phyloP scores from a whole-genome alignment of 2,797 vertebrate genomes.

The Petrocephalus sullivani region DNA sequence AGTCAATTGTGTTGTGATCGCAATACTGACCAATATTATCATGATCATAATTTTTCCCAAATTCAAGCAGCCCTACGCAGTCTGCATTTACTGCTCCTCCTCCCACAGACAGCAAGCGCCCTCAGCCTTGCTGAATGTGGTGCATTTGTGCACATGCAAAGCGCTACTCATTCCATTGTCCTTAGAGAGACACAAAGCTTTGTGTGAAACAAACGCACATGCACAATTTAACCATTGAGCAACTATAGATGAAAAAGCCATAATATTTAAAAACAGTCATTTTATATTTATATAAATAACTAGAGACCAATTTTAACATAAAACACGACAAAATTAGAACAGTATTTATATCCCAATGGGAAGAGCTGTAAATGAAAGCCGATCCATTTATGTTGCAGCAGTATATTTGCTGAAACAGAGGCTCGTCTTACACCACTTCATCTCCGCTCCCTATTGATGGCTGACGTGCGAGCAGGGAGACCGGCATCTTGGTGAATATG shows the following conservation, averaged over 20 bases:
- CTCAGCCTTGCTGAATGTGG: neutral
- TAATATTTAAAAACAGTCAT: neutral
- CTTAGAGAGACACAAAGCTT: neutral
- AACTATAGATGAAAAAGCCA: neutral
- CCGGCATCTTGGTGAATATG: neutral
- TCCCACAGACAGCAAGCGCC: neutral
- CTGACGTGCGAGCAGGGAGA: neutral
- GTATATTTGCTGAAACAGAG: neutral
- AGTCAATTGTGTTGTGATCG: too few relatives aligned
- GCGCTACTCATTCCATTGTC: neutral
- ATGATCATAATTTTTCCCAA: too few relatives aligned
- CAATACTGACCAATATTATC: too few relatives aligned
- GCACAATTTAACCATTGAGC: neutral
- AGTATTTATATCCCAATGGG: neutral
- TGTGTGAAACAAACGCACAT: neutral
- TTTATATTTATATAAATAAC: neutral
- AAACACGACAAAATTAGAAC: neutral
- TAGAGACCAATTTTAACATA: neutral
- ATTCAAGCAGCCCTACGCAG: neutral
- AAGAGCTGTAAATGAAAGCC: neutral
- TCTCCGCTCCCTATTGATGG: neutral
- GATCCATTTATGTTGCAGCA: slow-evolving; percentile 1
- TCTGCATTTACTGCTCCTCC: neutral
- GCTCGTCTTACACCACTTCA: neutral
- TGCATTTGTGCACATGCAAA: neutral